phyloP scores from a whole-genome alignment of 2,888 invertebrate species.

The Leptopilina myrica region DNA sequence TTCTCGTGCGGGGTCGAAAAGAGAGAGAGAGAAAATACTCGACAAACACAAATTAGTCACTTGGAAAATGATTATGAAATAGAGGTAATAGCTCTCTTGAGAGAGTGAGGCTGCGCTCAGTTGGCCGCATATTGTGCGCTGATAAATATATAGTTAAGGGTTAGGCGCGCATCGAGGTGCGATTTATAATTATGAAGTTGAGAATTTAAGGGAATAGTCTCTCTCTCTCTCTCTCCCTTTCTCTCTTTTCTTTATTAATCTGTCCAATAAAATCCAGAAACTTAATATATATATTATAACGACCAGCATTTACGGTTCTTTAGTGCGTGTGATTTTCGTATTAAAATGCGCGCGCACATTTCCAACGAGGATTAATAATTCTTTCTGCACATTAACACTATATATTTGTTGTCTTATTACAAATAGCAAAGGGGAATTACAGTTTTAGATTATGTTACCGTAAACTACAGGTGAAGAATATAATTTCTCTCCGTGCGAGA shows the following conservation, averaged over 20 bases:
- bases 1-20: background rate
- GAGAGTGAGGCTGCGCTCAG: background rate
- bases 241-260: background rate
- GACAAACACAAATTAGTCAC: background rate
- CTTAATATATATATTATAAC: background rate
- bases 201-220: conserved; percentile 20
- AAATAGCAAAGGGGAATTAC: background rate
- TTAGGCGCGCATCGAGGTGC: background rate
- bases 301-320: background rate
- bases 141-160: conserved; percentile 19
- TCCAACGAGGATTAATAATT: background rate
- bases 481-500: too few relatives aligned
- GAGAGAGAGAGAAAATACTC: conserved; percentile 1
- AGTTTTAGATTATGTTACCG: too few relatives aligned
- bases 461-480: background rate
- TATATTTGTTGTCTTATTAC: background rate
- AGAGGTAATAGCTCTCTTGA: conserved; percentile 11
- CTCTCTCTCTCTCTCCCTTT: background rate
- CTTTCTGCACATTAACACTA: background rate
- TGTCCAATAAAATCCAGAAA: conserved; percentile 10
- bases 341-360: background rate
- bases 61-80: conserved; percentile 29
- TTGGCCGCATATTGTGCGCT: background rate
- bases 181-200: conserved; percentile 29
- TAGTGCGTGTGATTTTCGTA: conserved; percentile 6